Base-by-base conservation (phyloP, 2,113 vertebrate genomes). In the Climacteris rufus region DNA sequence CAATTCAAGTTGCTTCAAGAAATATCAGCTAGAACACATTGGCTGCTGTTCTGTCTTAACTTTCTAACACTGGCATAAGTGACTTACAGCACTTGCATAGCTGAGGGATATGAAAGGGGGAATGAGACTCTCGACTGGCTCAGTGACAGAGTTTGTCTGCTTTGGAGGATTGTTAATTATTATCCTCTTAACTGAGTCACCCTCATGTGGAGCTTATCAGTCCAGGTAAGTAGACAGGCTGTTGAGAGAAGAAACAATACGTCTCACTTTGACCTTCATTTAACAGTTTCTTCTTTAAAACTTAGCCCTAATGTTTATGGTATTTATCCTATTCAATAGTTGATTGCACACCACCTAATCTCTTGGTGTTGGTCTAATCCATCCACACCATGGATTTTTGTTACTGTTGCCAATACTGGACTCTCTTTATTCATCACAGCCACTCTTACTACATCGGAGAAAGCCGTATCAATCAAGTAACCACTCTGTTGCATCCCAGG, bases 121-220 rank as follows among this genome's bases (percentile, higher is more conserved):
- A 79, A 60, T 57, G 30, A 87, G 24, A 39, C 18, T 89, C 53
- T 70, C 45, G 21, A 91, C 57, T 94, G 75, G 65, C 53, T 96
- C 91, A 94, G 40, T 86, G 79, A 65, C 63, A 54, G 61, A 57
- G 27, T 82, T 87, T 50, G 52, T 37, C 83, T 91, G 39, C 85
- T 96, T 89, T 80, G 50, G 82, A 75, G 68, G 82, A 88, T 31
- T 96, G 66, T 53, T 97, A 86, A 93, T 95, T 94, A 83, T 90
- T 94, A 83, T 92, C 82, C 59, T 96, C 87, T 95, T 96, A 94
- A 93, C 54, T 59, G 59, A 80, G 45, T 74, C 82, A 83, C 50
- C 50, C 60, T 93, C 49, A 24, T 31, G 31, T 71, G n/a, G 47
- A 89, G 69, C 69, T 95, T 93, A 92, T 94, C 91, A 84, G 61